Evolutionary conservation across 2,113 vertebrate species (phyloP).

Genomic region (Hirundichthys speculiger): DNA sequence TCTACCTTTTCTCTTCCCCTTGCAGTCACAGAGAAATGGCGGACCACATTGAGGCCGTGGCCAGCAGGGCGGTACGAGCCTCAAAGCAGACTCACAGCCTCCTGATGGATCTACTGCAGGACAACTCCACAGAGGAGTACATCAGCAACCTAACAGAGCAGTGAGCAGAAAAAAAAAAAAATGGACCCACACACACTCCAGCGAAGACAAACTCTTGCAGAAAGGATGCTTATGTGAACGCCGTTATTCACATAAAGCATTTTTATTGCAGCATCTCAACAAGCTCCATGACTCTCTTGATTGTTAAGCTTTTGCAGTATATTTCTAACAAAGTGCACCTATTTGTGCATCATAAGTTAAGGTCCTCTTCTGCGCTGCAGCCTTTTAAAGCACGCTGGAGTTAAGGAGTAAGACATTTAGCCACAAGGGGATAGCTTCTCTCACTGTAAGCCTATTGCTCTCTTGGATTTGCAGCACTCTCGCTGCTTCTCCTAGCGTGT

Average conservation of each 20-base stretch:
- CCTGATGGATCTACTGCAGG: conserved; percentile 78
- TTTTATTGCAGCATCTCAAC: conserved; percentile 30
- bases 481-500: conserved; percentile 70
- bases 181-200: conserved; percentile 21
- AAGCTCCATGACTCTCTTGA: conserved; percentile 26
- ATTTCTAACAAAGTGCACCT: conserved; percentile 55
- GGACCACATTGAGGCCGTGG: conserved; percentile 66
- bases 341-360: conserved; percentile 51
- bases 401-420: conserved; percentile 72
- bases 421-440: conserved; percentile 69
- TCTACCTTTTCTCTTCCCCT: conserved; percentile 11
- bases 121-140: conserved; percentile 56
- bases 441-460: conserved; percentile 73
- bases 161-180: conserved; percentile 63
- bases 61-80: conserved; percentile 68
- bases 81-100: conserved; percentile 77
- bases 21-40: conserved; percentile 71
- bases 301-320: conserved; percentile 29
- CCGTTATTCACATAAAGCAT: conserved; percentile 29
- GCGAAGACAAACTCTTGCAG: conserved; percentile 19
- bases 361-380: conserved; percentile 38
- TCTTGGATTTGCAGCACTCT: conserved; percentile 60
- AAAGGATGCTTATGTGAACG: conserved; percentile 7
- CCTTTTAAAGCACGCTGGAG: conserved; percentile 43
- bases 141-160: conserved; percentile 79